These are phyloP conservation scores for Nesospiza acunhae DNA, from an alignment of 2,113 vertebrate species.

Conservation along the genomic window DNA sequence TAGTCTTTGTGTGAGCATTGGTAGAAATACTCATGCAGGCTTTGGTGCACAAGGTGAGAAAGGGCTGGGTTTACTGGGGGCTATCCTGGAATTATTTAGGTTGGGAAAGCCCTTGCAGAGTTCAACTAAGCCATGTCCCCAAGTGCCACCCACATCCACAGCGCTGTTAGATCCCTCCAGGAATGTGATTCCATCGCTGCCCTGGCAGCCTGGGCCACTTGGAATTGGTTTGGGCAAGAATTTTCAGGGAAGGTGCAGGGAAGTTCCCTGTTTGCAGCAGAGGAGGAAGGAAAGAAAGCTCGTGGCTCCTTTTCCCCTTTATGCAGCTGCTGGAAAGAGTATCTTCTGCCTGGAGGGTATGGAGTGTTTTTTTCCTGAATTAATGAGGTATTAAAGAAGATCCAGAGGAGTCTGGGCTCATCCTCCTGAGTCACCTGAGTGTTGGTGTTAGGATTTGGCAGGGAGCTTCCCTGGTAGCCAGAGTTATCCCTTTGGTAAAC, in stretches of 20 bases:
- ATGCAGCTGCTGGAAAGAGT: background rate
- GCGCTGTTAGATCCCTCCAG: background rate
- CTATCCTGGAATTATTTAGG: background rate
- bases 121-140: background rate
- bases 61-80: background rate
- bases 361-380: background rate
- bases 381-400: background rate
- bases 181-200: background rate
- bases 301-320: fast-evolving
- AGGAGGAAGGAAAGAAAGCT: background rate
- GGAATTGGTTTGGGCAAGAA: background rate
- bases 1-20: fast-evolving
- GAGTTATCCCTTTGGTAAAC: background rate
- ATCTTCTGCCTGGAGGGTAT: background rate
- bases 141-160: background rate
- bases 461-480: background rate
- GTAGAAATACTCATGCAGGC: fast-evolving
- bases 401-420: background rate
- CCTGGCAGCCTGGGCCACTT: background rate
- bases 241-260: background rate
- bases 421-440: background rate
- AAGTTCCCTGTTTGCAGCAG: no score
- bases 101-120: background rate
- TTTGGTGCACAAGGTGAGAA: background rate
- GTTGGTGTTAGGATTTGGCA: background rate